phyloP scores from a whole-genome alignment of 2,113 vertebrate species.

The Chloebia gouldiae region DNA sequence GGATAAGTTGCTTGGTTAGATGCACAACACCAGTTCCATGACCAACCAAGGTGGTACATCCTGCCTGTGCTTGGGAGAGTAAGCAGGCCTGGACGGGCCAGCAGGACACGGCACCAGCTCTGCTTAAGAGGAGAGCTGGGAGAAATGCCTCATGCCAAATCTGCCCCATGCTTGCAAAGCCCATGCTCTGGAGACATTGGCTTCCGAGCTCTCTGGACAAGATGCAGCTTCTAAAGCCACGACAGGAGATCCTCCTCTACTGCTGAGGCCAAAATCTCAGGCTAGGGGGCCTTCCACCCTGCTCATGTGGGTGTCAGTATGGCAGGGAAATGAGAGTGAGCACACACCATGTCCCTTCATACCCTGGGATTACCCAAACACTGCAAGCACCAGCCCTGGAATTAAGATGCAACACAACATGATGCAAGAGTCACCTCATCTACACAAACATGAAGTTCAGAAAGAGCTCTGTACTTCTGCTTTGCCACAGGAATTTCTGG shows the following conservation, averaged over 20 bases:
- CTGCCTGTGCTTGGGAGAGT: neutral
- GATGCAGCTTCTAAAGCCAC: neutral
- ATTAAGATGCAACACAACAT: neutral
- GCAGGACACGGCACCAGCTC: neutral
- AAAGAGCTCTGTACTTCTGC: neutral
- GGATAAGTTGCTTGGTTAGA: neutral
- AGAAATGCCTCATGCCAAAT: neutral
- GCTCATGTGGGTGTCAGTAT: neutral
- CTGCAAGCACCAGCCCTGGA: neutral
- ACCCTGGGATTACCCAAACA: neutral
- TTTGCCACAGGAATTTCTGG: neutral
- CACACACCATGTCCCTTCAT: neutral
- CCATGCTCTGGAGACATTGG: neutral
- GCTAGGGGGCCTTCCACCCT: neutral
- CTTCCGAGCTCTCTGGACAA: neutral
- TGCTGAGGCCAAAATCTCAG: neutral
- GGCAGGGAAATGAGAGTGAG: neutral
- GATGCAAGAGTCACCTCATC: neutral
- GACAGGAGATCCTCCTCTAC: neutral
- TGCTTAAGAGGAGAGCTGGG: neutral
- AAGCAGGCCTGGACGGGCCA: neutral
- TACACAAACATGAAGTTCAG: neutral
- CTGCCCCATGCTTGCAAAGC: fast-evolving
- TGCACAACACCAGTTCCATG: neutral
- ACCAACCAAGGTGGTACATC: fast-evolving